These are phyloP conservation scores for Chelonia mydas DNA, from an alignment of 2,797 vertebrate genomes.

Conservation along the genomic window DNA sequence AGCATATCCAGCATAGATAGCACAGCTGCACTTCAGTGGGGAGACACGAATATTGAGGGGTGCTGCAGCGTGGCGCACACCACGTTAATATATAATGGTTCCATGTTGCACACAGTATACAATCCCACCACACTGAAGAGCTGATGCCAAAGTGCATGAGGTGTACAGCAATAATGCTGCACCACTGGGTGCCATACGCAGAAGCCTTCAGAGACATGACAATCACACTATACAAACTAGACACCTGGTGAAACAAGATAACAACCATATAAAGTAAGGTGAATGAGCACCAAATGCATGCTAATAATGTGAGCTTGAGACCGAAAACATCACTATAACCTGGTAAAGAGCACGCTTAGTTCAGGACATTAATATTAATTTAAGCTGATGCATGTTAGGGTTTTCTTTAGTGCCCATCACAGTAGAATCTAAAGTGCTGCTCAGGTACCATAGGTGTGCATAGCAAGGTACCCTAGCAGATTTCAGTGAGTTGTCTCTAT, in stretches of 20 bases:
- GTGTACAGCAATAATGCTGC: fast-evolving
- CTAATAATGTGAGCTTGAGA: constrained; percentile 47
- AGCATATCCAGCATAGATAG: background rate
- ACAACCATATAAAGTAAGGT: background rate
- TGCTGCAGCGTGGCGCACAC: background rate
- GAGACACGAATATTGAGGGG: background rate
- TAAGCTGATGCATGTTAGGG: constrained; percentile 43
- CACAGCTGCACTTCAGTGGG: background rate
- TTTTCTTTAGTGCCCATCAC: constrained; percentile 51
- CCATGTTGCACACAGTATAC: background rate
- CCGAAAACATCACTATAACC: constrained; percentile 29
- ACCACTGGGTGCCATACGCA: fast-evolving
- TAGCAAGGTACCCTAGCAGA: background rate
- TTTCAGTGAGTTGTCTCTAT: constrained; percentile 39
- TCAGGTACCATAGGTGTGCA: constrained; percentile 23
- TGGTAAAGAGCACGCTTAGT: constrained; percentile 49
- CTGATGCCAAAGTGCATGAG: background rate
- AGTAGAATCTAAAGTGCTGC: constrained; percentile 27
- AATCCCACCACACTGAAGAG: background rate
- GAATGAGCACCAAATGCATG: constrained; percentile 23
- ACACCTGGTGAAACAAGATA: background rate
- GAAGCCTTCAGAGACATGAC: background rate
- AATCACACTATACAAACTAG: background rate
- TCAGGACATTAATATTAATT: constrained; percentile 62
- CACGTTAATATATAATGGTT: background rate